Conservation (phyloP, 2,113 vertebrate species). For the Dicentrarchus labrax region DNA sequence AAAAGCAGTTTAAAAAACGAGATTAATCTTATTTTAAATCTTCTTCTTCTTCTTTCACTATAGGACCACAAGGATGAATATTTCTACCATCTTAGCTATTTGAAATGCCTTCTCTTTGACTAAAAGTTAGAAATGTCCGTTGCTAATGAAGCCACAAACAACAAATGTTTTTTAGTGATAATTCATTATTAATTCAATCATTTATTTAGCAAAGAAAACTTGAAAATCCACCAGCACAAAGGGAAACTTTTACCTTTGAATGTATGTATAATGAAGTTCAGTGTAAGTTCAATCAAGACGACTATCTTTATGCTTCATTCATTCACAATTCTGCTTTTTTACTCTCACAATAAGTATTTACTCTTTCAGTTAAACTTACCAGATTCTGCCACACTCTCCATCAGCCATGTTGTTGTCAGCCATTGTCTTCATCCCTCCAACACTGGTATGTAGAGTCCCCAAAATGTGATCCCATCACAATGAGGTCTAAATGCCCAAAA, state of each 20-base stretch:
- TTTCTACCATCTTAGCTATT: background rate
- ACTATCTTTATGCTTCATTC: too few species aligned
- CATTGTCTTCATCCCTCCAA: too few species aligned
- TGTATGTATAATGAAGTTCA: background rate
- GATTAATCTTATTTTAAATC: background rate
- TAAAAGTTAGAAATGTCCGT: background rate
- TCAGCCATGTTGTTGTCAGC: too few species aligned
- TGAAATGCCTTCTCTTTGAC: background rate
- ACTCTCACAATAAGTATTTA: too few species aligned
- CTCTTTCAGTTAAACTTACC: too few species aligned
- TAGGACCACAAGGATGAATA: background rate
- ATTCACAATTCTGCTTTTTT: too few species aligned
- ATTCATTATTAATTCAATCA: background rate
- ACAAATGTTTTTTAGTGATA: background rate
- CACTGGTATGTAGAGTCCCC: too few species aligned
- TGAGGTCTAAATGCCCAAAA: too few species aligned
- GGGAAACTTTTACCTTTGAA: slow-evolving; percentile 10
- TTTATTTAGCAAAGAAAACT: background rate
- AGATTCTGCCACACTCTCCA: too few species aligned
- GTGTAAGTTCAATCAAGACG: too few species aligned
- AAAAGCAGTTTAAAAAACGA: background rate
- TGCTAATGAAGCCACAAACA: background rate
- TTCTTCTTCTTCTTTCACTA: background rate
- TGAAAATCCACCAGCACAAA: slow-evolving; percentile 1
- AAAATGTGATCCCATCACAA: too few species aligned